Base-by-base conservation (phyloP, 2,113 vertebrate species). In the Illadopsis cleaveri region DNA sequence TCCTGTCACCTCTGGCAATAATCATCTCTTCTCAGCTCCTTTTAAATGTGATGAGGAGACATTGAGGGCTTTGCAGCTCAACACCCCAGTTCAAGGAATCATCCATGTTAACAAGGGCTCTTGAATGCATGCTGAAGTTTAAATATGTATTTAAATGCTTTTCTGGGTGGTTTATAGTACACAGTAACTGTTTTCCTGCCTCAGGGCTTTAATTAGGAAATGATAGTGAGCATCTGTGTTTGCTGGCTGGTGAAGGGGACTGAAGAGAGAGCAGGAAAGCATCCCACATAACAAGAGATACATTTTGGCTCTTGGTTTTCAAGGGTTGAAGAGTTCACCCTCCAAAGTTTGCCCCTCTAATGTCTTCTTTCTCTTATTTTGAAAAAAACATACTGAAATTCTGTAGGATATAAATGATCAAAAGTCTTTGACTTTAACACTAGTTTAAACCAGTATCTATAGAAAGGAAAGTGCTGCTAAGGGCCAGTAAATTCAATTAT, bases 221-320 rank as follows among this genome's bases (percentile, higher is more conserved):
- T 82, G 50, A 57, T 33, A 75, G 82, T 82, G 82, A 96, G 82
- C 75, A 87, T 82, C 82, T 93, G 85, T 71, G 40, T 57, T 93
- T 82, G 53, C 82, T 85, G 73, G 56, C 78, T 79, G 70, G n/a
- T 44, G 54, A 15, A 54, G 24, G 58, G 60, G 82, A 16, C 40
- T 24, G 44, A 27, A 50, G 56, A 71, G 56, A 68, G 53, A 23
- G 44, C 4, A 54, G 62, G 16, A 80, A 71, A 76, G 22, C 38
- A 37, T 64, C 47, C 1, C 11, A 3, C 30, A 16, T 35, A 48
- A 65, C n/a, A 30, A 24, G 64, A 37, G 66, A 65, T 22, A 37
- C 7, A 21, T 50, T 44, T 21, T 48, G 73, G 37, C 5, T 76
- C 70, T 33, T 64, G 20, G 5, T 57, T 94, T 76, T 25, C 18